Evolutionary conservation across 2,888 invertebrate species (phyloP), one percentile per base, ranked within the genome.

Genomic region (Panopea generosa): DNA sequence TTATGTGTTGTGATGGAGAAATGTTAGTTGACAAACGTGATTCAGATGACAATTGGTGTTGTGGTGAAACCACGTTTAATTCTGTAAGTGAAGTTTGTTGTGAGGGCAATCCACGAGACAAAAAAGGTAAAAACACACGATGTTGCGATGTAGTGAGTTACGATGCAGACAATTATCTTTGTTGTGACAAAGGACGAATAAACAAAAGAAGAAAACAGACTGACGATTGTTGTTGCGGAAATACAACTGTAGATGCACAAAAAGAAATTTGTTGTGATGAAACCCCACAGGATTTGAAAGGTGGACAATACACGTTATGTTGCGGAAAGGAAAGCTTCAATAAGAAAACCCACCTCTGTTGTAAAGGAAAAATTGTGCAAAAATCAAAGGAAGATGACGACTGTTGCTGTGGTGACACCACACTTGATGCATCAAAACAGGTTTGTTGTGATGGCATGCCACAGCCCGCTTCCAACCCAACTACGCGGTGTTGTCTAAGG

Each of bases 161-260:
- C 56, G 50, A 71, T 20, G 59, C 47, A 11, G 24, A n/a, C 16
- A 59, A 57, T 16, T 38, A 72, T n/a, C 43, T 77, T 33, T 77
- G 77, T 50, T 77, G 77, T 43, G 56, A 49, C 16, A 45, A 52
- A 20, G 45, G 18, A 38, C 52, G 33, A 27, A 3, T 77, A 27
- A 66, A 57, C 29, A 53, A 71, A 1, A 77, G 72, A 33, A 63
- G 29, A 9, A 65, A 59, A 24, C 38, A 22, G 49, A 45, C 53
- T 16, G 77, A 77, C 20, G 38, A 77, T 50, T 68, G 56, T n/a
- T 77, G 77, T 27, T 70, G 70, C 33, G 73, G 73, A 22, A 38
- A 47, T 20, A 52, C 73, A 14, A 72, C 71, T 3, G 16, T 59
- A 26, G 52, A 73, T 40, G 27, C 57, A 0, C 27, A 55, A 11